These are phyloP conservation scores for Champsocephalus esox DNA, from an alignment of 2,797 vertebrate species.

Conservation along the genomic window DNA sequence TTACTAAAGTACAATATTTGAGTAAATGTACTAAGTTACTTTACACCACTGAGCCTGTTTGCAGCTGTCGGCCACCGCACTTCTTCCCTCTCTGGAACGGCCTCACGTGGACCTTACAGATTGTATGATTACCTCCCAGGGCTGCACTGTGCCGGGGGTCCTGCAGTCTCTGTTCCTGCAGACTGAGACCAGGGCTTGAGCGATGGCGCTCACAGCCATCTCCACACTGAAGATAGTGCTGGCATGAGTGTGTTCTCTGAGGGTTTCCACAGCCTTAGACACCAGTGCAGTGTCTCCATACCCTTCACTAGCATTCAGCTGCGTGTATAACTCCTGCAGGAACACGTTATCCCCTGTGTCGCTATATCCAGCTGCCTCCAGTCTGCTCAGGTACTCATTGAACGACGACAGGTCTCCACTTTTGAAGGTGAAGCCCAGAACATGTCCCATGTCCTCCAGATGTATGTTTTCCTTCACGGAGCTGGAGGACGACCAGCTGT, in stretches of 20 bases:
- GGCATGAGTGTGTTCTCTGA: slow-evolving; percentile 60
- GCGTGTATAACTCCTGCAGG: slow-evolving; percentile 65
- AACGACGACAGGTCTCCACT: slow-evolving; percentile 83
- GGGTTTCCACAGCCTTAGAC: slow-evolving; percentile 27
- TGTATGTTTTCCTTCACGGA: slow-evolving; percentile 77
- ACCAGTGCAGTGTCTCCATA: not conserved
- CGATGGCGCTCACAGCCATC: slow-evolving; percentile 87
- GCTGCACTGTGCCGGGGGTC: slow-evolving; percentile 77
- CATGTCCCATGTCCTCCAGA: slow-evolving; percentile 83
- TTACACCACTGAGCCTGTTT: no score
- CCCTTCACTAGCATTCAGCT: slow-evolving; percentile 1
- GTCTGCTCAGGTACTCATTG: slow-evolving; percentile 80
- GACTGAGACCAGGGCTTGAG: slow-evolving; percentile 82
- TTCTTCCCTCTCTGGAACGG: no score
- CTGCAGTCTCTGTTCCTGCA: slow-evolving; percentile 84
- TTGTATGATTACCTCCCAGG: slow-evolving; percentile 86
- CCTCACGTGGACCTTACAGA: no score
- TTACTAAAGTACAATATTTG: no score
- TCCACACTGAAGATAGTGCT: slow-evolving; percentile 84
- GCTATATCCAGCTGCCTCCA: slow-evolving; percentile 55
- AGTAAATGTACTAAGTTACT: no score
- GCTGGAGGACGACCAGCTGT: slow-evolving; percentile 87
- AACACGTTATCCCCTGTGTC: slow-evolving; percentile 77
- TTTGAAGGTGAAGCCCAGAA: slow-evolving; percentile 91
- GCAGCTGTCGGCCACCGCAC: no score